Conservation (phyloP, 2,113 vertebrate genomes). For the Lonchura striata region DNA sequence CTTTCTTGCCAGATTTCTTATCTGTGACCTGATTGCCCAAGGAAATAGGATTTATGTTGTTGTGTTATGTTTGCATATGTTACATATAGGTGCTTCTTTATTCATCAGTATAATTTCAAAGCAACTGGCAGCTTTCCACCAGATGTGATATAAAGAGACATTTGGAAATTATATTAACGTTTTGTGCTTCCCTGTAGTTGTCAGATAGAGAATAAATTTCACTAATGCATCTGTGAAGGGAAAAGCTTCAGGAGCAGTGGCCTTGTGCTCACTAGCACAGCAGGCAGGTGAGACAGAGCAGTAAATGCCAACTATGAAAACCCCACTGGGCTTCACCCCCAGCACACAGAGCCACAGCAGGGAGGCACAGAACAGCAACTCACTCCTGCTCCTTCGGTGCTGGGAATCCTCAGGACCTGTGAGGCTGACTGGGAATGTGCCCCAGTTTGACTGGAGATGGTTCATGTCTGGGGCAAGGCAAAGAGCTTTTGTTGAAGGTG, state of each 20-base stretch:
- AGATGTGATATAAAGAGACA: neutral
- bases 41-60: neutral
- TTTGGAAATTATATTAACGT: neutral
- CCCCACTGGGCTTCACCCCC: neutral
- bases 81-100: neutral
- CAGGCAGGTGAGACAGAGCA: neutral
- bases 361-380: neutral
- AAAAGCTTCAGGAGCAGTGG: neutral
- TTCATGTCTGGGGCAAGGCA: neutral
- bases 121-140: neutral
- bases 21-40: neutral
- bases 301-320: neutral
- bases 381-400: neutral
- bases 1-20: neutral
- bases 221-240: neutral
- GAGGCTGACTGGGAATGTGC: neutral
- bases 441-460: neutral
- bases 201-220: neutral
- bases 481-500: neutral
- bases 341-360: neutral
- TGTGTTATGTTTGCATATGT: neutral
- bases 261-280: neutral
- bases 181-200: neutral
- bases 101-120: neutral
- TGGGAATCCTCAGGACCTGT: neutral